Conservation (phyloP, 2,888 invertebrate genomes). For the Eristalinus aeneus region DNA sequence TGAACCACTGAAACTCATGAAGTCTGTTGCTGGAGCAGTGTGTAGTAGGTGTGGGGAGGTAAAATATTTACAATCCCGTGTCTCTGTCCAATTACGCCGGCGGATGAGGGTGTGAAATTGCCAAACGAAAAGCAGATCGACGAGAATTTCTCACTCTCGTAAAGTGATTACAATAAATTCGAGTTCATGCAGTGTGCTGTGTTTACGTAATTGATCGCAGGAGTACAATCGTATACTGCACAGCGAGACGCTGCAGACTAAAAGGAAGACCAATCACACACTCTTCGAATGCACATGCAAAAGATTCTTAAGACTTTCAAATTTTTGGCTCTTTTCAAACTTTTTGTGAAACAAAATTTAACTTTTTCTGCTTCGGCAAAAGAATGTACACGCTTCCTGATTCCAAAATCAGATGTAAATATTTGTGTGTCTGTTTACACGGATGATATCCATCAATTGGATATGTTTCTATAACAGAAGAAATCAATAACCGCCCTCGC, state of each 20-base stretch:
- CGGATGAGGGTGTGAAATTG: slow-evolving; percentile 60
- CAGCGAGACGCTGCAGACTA: not conserved
- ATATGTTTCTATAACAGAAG: slow-evolving; percentile 11
- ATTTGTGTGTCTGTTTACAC: slow-evolving; percentile 27
- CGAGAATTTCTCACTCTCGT: slow-evolving; percentile 55
- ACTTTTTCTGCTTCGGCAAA: not conserved
- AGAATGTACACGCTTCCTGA: not conserved
- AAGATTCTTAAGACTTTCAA: too few relatives aligned
- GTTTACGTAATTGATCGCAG: slow-evolving; percentile 61
- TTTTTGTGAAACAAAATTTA: not conserved
- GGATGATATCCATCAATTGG: slow-evolving; percentile 45
- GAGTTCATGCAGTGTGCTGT: slow-evolving; percentile 60
- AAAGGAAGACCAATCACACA: not conserved
- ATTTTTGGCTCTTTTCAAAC: not conserved
- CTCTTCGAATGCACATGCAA: not conserved
- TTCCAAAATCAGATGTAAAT: slow-evolving; percentile 4
- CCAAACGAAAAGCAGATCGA: slow-evolving; percentile 65
- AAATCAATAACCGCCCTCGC: not conserved
- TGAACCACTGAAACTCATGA: slow-evolving; percentile 44
- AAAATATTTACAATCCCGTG: slow-evolving; percentile 66
- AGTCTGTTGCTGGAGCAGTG: not conserved
- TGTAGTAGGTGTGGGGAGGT: slow-evolving; percentile 3
- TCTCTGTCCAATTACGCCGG: slow-evolving; percentile 57
- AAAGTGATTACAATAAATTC: slow-evolving; percentile 69
- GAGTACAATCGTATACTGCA: slow-evolving; percentile 56